These are phyloP conservation scores for Progne subis DNA, from an alignment of 2,113 vertebrate genomes.

Conservation along the genomic window DNA sequence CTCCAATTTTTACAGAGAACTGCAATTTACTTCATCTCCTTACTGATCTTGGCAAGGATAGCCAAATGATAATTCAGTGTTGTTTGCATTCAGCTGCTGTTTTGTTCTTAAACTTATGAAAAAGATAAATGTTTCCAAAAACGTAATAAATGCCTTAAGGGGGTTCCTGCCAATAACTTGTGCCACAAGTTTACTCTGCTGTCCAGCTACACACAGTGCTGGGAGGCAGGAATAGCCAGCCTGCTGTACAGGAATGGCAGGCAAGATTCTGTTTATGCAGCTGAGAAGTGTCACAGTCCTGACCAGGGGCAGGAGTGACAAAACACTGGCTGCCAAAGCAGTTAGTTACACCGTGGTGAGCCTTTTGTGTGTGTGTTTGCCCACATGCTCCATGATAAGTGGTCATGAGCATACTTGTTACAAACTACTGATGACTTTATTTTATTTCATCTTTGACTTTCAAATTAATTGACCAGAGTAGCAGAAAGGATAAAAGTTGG, in stretches of 20 bases:
- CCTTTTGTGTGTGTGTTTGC: neutral
- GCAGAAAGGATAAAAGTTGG: neutral
- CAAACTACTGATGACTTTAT: neutral
- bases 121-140: neutral
- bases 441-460: neutral
- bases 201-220: neutral
- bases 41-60: neutral
- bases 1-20: neutral
- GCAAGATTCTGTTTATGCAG: slow-evolving; percentile 26
- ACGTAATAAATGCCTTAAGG: neutral
- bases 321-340: neutral
- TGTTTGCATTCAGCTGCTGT: neutral
- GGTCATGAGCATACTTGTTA: neutral
- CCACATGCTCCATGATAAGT: neutral
- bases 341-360: neutral
- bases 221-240: slow-evolving; percentile 50
- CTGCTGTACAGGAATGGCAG: slow-evolving; percentile 43
- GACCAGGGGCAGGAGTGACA: neutral
- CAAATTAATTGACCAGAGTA: neutral
- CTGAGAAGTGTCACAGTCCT: neutral
- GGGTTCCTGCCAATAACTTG: neutral
- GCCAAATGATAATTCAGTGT: neutral
- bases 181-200: neutral
- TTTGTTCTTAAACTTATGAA: neutral
- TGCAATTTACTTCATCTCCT: neutral